A percentile compares a stretch with the other conserved stretches of the same genome.
Evolutionary conservation across 2,113 vertebrate species (phyloP).

Genomic region (Perognathus longimembris): DNA sequence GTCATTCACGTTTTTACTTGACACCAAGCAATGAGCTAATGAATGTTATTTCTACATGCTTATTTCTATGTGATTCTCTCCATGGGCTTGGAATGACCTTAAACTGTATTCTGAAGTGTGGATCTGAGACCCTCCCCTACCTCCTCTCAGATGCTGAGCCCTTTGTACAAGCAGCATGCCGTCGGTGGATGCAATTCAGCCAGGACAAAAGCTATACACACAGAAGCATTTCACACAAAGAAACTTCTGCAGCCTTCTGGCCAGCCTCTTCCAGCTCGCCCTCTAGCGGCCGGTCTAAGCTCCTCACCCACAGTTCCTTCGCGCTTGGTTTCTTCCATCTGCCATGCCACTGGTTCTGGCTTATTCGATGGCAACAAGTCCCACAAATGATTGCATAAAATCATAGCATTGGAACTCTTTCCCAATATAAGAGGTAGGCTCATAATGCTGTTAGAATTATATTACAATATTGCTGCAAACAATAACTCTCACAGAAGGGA

Average conservation of each 20-base stretch:
- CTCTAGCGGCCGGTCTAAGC: background rate
- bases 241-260: background rate
- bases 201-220: background rate
- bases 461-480: background rate
- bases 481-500: background rate
- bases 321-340: rapidly evolving
- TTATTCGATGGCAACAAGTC: background rate
- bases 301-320: background rate
- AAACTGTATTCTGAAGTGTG: background rate
- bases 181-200: rapidly evolving
- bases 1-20: background rate
- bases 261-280: background rate
- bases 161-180: rapidly evolving
- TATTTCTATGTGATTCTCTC: background rate
- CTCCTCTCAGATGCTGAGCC: background rate
- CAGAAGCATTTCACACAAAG: no score
- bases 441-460: background rate
- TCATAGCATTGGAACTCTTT: background rate
- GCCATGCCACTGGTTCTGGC: no score
- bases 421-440: background rate
- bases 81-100: background rate
- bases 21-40: background rate
- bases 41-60: rapidly evolving
- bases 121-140: background rate
- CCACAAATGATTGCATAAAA: background rate